Percentiles rank a stretch among this genome's conserved stretches.
phyloP scores from a whole-genome alignment of 2,888 invertebrate species.

The Drosophila incognita region DNA sequence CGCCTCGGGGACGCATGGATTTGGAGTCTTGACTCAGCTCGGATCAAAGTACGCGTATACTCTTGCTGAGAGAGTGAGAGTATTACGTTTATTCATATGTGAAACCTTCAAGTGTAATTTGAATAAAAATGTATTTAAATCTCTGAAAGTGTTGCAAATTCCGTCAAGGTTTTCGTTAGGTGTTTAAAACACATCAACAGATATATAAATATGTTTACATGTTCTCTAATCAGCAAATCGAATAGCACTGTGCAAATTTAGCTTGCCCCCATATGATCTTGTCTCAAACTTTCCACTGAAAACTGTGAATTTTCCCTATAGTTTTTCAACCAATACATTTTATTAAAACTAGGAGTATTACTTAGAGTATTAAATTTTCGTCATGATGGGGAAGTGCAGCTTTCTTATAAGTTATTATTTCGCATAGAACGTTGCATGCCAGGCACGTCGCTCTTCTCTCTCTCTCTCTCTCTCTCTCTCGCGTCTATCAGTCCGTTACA shows the following conservation, averaged over 20 bases:
- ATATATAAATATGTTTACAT: neutral
- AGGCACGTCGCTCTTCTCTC: too few species aligned
- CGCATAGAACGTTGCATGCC: conserved; percentile 58
- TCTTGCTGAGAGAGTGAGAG: neutral
- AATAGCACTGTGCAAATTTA: neutral
- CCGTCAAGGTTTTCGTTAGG: neutral
- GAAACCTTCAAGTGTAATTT: neutral
- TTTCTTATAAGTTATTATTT: conserved; percentile 23
- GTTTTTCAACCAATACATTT: neutral
- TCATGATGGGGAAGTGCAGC: neutral
- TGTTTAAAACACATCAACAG: too few species aligned
- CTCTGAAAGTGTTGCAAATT: neutral
- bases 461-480: too few species aligned
- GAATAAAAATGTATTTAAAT: neutral
- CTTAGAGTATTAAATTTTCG: conserved; percentile 28
- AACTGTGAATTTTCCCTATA: neutral
- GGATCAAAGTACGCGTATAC: conserved; percentile 34
- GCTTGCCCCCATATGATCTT: neutral
- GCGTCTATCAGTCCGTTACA: conserved; percentile 3
- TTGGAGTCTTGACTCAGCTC: conserved; percentile 50
- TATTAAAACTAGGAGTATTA: neutral
- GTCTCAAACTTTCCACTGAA: neutral
- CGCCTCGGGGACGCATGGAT: conserved; percentile 54
- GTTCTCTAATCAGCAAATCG: neutral
- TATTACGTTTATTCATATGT: neutral